A percentile compares a stretch with the other conserved stretches of the same genome.
Evolutionary conservation across 1,140 invertebrate genomes (phyloP).

Genomic region (Whitmania pigra): DNA sequence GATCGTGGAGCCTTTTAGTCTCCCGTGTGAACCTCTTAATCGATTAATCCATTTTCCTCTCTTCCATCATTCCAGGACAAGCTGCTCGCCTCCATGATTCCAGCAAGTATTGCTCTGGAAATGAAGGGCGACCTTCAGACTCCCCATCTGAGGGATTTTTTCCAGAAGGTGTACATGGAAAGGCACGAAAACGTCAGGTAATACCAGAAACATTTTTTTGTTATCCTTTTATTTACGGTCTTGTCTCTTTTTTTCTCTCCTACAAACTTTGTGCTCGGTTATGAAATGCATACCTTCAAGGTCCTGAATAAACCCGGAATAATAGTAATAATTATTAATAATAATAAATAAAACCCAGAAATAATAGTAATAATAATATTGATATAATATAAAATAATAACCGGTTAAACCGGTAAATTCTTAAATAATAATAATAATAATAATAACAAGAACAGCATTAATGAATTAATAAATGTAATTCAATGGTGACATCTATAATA

Average conservation of each 20-base stretch:
- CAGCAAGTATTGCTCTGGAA: conserved; percentile 85
- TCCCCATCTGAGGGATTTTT: conserved; percentile 73
- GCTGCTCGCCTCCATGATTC: conserved; percentile 74
- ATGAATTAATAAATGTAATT: too few species aligned
- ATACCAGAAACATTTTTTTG: conserved; percentile 25
- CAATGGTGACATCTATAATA: too few species aligned
- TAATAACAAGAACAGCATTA: too few species aligned
- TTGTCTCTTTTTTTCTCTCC: conserved; percentile 18
- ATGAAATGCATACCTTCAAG: not conserved
- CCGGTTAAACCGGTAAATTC: too few species aligned
- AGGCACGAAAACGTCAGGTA: conserved; percentile 85
- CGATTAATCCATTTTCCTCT: too few species aligned
- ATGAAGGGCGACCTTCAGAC: conserved; percentile 80
- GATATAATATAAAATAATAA: too few species aligned
- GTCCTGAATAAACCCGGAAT: not conserved
- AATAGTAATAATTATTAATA: too few species aligned
- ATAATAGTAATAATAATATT: too few species aligned
- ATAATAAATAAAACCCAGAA: too few species aligned
- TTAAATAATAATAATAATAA: too few species aligned
- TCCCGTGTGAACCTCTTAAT: too few species aligned
- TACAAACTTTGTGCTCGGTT: not conserved
- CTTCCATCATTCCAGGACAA: conserved; percentile 54
- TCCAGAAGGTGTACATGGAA: conserved; percentile 91
- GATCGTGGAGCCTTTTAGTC: not conserved
- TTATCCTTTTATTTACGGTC: too few species aligned